Evolutionary conservation across 2,113 vertebrate species (phyloP), one percentile per base, ranked within the genome.

Genomic region (Melanotaenia duboulayi): DNA sequence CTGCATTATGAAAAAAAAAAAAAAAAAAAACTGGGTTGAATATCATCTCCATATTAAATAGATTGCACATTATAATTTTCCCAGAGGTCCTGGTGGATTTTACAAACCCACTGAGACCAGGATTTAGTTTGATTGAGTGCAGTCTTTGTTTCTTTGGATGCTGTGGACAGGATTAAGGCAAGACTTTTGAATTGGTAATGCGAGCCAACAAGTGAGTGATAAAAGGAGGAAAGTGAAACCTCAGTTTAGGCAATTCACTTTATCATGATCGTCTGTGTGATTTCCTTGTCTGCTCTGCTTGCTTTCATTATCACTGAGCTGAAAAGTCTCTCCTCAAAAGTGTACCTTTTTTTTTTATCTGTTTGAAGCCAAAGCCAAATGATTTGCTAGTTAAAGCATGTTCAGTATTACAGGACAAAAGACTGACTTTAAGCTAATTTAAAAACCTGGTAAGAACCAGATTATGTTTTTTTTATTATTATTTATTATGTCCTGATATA

Each of bases 181-280:
- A 62, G 58, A 71, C 83, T 75, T 76, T 74, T 83, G 74, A 90
- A 86, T 85, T 76, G 64, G 90, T 91, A 86, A 91, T 83, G 74
- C 28, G 80, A 90, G 78, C 89, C 79, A 78, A 84, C 70, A 81
- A 89, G 77, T 57, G 76, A 73, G 79, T 23, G 69, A 75, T 73
- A 75, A 82, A 86, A 82, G 64, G 49, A 40, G 79, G 75, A 76
- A 85, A 81, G 76, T 71, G 81, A 91, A 84, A 83, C 70, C 58
- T 80, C 78, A 58, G 65, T 74, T 88, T 69, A 66, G 71, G 49
- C 82, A 62, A 76, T 79, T 86, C 74, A 20, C 74, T 87, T 87
- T 39, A 74, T 80, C 64, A 0, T 50, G 74, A 87, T 83, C 58
- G 60, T 82, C 84, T 80, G 74, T 19, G 50, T 58, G 19, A 71